These are phyloP conservation scores for Macrochelys suwanniensis DNA, from an alignment of 2,797 vertebrate species.

Conservation along the genomic window DNA sequence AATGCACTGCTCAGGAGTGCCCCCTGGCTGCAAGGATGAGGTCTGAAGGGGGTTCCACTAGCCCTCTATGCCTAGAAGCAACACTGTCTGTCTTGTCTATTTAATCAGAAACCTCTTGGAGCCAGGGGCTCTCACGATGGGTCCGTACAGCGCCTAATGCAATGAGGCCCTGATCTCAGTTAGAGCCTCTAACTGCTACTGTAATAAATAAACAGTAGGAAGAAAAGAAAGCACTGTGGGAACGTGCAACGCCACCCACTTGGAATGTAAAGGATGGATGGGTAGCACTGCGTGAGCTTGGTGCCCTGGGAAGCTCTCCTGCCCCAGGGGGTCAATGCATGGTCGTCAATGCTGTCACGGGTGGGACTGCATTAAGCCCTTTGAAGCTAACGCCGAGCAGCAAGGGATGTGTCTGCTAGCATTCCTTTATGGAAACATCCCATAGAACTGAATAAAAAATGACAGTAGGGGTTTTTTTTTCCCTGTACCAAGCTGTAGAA, in stretches of 20 bases:
- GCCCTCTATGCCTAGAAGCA: not conserved
- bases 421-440: not conserved
- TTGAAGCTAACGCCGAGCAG: not conserved
- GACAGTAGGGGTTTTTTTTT: not conserved
- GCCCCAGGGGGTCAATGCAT: not conserved
- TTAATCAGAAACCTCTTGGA: not conserved
- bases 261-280: not conserved
- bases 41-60: not conserved
- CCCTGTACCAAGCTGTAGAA: not conserved
- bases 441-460: not conserved
- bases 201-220: not conserved
- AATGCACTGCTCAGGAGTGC: not conserved
- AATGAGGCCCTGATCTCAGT: not conserved
- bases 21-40: not conserved
- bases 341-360: not conserved
- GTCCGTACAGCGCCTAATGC: not conserved
- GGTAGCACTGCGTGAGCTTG: not conserved
- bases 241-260: not conserved
- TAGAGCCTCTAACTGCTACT: not conserved
- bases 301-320: not conserved
- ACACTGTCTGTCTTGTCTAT: not conserved
- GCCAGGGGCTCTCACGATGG: not conserved
- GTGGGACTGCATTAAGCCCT: not conserved
- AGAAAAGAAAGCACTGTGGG: not conserved
- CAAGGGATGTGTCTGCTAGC: not conserved